Conservation (phyloP, 1,140 invertebrate genomes). For the Dendrolimus punctatus region DNA sequence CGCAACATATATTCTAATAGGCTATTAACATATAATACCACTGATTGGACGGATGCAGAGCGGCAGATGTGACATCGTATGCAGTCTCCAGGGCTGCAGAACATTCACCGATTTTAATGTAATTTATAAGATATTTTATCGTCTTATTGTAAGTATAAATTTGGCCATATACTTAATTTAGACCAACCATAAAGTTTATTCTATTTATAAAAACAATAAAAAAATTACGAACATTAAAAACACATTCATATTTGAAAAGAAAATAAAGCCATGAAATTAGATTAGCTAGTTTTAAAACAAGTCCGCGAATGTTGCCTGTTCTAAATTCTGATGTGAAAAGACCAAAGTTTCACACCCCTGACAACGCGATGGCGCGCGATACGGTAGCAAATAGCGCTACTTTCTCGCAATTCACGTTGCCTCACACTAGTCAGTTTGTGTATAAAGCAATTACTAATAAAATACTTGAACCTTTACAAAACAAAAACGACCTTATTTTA, state of each 20-base stretch:
- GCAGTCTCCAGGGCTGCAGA: conserved; percentile 18
- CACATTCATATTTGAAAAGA: too few species aligned
- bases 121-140: too few species aligned
- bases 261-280: too few species aligned
- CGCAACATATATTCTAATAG: conserved; percentile 66
- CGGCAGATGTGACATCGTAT: conserved; percentile 40
- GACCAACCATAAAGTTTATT: too few species aligned
- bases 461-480: conserved; percentile 10
- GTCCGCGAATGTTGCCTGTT: too few species aligned
- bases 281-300: too few species aligned
- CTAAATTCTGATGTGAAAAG: background rate
- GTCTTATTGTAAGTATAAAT: too few species aligned
- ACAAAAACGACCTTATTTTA: conserved; percentile 23
- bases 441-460: conserved; percentile 32
- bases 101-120: conserved; percentile 15
- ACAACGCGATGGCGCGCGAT: conserved; percentile 60
- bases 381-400: conserved; percentile 68
- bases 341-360: conserved; percentile 34
- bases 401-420: conserved; percentile 62
- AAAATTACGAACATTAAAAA: too few species aligned
- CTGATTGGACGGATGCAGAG: conserved; percentile 66
- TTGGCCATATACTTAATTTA: too few species aligned
- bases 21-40: conserved; percentile 71
- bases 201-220: too few species aligned
- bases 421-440: conserved; percentile 53